Conservation (phyloP, 2,113 vertebrate species). For the Pipa parva region DNA sequence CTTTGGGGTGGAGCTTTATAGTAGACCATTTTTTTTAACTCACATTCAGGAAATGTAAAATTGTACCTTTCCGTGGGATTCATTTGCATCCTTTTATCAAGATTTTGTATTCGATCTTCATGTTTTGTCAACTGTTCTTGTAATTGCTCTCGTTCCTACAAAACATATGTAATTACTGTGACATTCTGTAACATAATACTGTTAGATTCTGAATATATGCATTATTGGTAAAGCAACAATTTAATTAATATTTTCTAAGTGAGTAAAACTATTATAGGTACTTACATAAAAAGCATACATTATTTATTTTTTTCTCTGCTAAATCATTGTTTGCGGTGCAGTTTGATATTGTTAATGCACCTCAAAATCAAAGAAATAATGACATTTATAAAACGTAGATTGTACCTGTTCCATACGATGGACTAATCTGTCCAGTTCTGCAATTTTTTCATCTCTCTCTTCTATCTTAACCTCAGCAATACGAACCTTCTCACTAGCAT, state of each 20-base stretch:
- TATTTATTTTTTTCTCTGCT: too few species aligned
- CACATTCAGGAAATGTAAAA: not conserved
- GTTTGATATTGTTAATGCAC: too few species aligned
- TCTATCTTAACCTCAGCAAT: conserved; percentile 76
- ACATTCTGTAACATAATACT: too few species aligned
- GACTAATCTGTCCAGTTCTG: conserved; percentile 84
- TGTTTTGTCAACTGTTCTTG: conserved; percentile 75
- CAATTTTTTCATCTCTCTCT: conserved; percentile 83
- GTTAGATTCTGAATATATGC: too few species aligned
- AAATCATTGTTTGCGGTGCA: too few species aligned
- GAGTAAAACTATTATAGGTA: too few species aligned
- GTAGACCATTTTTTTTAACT: too few species aligned
- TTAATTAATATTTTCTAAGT: too few species aligned
- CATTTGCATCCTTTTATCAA: conserved; percentile 62
- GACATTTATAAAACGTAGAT: not conserved
- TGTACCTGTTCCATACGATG: conserved; percentile 86
- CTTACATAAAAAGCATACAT: too few species aligned
- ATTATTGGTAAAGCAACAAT: too few species aligned
- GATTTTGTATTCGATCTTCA: conserved; percentile 67
- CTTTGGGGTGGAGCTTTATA: too few species aligned
- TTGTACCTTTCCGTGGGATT: conserved; percentile 67
- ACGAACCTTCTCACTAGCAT: conserved; percentile 78
- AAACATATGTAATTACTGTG: not conserved
- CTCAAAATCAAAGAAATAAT: not conserved
- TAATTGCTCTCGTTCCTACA: conserved; percentile 84